Conservation (phyloP, 2,888 invertebrate species). For the Cyaniris semiargus region DNA sequence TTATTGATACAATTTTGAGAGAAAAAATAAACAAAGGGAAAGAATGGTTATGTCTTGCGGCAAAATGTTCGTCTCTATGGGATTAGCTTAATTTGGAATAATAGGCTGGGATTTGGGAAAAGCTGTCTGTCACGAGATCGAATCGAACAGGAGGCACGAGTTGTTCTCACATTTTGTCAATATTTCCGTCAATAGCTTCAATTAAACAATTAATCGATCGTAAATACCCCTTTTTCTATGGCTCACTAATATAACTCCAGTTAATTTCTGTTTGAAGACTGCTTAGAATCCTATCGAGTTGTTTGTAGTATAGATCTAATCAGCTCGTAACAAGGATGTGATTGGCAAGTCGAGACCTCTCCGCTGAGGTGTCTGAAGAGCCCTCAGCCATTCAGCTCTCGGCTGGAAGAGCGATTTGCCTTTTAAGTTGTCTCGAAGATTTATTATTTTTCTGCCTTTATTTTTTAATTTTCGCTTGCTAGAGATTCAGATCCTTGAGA, state of each 20-base stretch:
- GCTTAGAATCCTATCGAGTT: neutral
- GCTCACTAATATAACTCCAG: neutral
- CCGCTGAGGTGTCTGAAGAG: conserved; percentile 17
- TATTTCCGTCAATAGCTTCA: too few relatives aligned
- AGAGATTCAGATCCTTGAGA: too few relatives aligned
- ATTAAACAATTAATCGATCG: neutral
- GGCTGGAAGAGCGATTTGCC: neutral
- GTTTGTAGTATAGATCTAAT: neutral
- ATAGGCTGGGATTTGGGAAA: too few relatives aligned
- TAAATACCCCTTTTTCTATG: neutral
- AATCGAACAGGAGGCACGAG: too few relatives aligned
- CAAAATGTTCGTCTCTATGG: too few relatives aligned
- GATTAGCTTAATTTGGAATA: too few relatives aligned
- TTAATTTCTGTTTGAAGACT: neutral
- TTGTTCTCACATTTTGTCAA: too few relatives aligned
- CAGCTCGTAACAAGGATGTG: neutral
- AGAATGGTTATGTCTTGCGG: too few relatives aligned
- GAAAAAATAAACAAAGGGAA: too few relatives aligned
- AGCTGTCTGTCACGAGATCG: too few relatives aligned
- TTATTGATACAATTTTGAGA: too few relatives aligned
- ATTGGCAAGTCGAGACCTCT: conserved; percentile 20
- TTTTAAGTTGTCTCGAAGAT: neutral
- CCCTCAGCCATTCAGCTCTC: neutral
- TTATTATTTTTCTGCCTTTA: neutral
- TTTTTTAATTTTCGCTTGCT: neutral